Base-by-base conservation (phyloP, 2,888 invertebrate species). In the Nemotelus nigrinus region DNA sequence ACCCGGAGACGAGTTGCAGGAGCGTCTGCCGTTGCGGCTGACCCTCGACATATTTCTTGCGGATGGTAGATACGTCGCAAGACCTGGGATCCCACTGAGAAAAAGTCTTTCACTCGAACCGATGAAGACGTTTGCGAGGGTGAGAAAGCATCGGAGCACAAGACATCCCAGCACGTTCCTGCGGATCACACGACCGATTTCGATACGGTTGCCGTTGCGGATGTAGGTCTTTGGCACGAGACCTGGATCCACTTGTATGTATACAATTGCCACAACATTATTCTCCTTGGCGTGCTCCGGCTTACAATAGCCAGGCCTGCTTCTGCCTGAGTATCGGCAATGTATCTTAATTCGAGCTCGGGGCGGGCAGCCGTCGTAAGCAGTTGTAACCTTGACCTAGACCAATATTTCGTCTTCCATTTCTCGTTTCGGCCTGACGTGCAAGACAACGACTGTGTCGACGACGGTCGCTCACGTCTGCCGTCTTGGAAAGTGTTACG, bases 311-410 rank as follows among this genome's bases (percentile, higher is more conserved):
- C 10, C 25, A 7, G 58, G 10, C 25, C 10, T n/a, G 7, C 53
- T 7, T 50, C 53, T 10, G 53, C 53, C 25, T 25, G 25, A 25
- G 25, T 25, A 25, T 25, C 25, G 53, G 10, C 53, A 43, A 70
- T 43, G 70, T 41, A 43, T 43, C 55, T 4, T 70, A 53, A 53
- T 55, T 70, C 70, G 68, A 53, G 50, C 39, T 6, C 68, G 8
- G 39, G 50, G n/a, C 50, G 25, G 39, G 50, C 25, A 68, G 3
- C 4, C 8, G 25, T 65, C 8, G 50, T 70, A 70, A 8, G n/a
- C 44, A 65, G 47, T 70, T 43, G 70, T 70, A 70, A 53, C 70
- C 70, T 70, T 70, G 70, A 70, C 70, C 70, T 55, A 70, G 70
- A 70, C 70, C 70, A 70, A 39, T 50, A 68, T 47, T 48, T 50